These are phyloP conservation scores for Branchellion lobata DNA, from an alignment of 2,888 invertebrate species.

Conservation along the genomic window DNA sequence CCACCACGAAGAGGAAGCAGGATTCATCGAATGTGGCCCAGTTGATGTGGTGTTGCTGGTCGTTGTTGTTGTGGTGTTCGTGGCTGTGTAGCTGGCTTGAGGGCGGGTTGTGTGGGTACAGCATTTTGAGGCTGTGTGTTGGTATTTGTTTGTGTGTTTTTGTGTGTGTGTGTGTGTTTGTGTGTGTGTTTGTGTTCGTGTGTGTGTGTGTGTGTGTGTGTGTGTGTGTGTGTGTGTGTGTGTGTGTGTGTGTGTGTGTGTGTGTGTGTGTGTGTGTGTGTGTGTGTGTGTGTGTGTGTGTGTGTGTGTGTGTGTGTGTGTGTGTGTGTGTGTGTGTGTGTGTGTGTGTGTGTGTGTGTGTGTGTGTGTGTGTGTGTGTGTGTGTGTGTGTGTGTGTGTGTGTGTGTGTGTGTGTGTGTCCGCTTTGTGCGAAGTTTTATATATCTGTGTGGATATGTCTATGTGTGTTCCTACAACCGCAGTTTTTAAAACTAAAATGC, in stretches of 20 bases:
- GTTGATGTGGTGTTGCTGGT: neutral
- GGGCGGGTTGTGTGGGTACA: neutral
- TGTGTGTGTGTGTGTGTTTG: neutral
- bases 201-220: neutral
- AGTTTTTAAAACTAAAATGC: neutral
- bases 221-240: constrained; percentile 9
- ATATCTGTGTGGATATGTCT: neutral
- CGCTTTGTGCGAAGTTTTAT: neutral
- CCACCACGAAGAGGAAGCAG: constrained; percentile 59
- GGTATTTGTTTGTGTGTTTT: neutral
- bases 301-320: constrained; percentile 37
- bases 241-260: constrained; percentile 40
- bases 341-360: constrained; percentile 28
- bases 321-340: constrained; percentile 40
- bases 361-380: constrained; percentile 15
- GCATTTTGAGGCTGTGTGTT: neutral
- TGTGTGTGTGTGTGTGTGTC: constrained; percentile 33
- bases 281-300: constrained; percentile 36
- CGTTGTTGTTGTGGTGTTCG: neutral
- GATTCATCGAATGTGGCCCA: constrained; percentile 56
- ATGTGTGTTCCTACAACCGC: neutral
- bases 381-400: constrained; percentile 26
- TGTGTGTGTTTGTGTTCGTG: neutral
- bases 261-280: constrained; percentile 33
- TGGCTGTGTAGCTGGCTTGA: neutral